phyloP scores from a whole-genome alignment of 2,113 vertebrate species.

The pig (Sus scrofa) region T2T-Sscrofa CM000812.6:164096001-164096500 shows the following conservation, averaged over 20 bases:
- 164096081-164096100: neutral
- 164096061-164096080: neutral
- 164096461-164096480: conserved; percentile 25
- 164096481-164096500: conserved; percentile 43
- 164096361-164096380: conserved; percentile 45
- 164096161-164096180: neutral
- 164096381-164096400: conserved; percentile 38
- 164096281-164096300: conserved; percentile 53
- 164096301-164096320: conserved; percentile 62
- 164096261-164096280: conserved; percentile 57
- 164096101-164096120: neutral
- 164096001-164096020: conserved; percentile 57
- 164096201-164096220: neutral
- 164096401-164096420: neutral
- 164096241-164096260: conserved; percentile 35
- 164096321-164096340: neutral
- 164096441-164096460: conserved; percentile 52
- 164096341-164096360: neutral
- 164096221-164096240: neutral
- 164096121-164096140: neutral
- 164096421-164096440: conserved; percentile 23
- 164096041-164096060: conserved; percentile 59
- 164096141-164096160: conserved; percentile 27
- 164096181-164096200: neutral
- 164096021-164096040: conserved; percentile 51